Evolutionary conservation across 2,113 vertebrate genomes (phyloP).

Genomic region (Bambusicola thoracicus): DNA sequence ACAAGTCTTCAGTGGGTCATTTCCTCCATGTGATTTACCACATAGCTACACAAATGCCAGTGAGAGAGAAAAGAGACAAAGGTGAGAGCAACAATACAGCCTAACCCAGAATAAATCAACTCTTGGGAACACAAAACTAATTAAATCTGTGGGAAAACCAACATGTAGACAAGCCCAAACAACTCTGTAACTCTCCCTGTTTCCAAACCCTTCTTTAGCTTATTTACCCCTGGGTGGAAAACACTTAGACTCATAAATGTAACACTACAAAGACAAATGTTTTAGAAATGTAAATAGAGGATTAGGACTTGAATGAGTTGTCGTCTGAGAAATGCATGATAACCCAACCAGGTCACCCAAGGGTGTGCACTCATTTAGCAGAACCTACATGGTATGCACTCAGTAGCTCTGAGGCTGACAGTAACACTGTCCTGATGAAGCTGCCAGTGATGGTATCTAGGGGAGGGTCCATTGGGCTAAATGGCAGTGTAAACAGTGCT

Average conservation of each 20-base stretch:
- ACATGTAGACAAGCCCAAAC: conserved; percentile 14
- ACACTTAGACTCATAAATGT: background rate
- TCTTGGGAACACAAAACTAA: conserved; percentile 30
- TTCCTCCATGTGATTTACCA: conserved; percentile 15
- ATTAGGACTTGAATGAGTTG: background rate
- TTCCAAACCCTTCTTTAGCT: conserved; percentile 14
- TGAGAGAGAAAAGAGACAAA: conserved; percentile 27
- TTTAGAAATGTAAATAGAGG: conserved; percentile 28
- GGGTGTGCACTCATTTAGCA: background rate
- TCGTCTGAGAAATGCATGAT: background rate
- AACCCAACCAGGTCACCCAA: background rate
- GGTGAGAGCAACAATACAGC: background rate
- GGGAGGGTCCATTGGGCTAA: background rate
- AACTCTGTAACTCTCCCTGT: background rate
- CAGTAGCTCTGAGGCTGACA: background rate
- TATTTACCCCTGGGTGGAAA: conserved; percentile 14
- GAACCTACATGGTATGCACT: background rate
- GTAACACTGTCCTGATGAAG: background rate
- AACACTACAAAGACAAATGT: conserved; percentile 13
- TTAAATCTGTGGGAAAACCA: background rate
- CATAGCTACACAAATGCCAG: background rate
- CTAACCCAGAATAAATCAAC: conserved; percentile 28
- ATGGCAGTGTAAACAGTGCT: background rate
- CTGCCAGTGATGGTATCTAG: background rate
- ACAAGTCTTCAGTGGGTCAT: background rate